Evolutionary conservation across 2,888 invertebrate species (phyloP), one percentile per base, ranked within the genome.

Genomic region (Mylabris sibirica): DNA sequence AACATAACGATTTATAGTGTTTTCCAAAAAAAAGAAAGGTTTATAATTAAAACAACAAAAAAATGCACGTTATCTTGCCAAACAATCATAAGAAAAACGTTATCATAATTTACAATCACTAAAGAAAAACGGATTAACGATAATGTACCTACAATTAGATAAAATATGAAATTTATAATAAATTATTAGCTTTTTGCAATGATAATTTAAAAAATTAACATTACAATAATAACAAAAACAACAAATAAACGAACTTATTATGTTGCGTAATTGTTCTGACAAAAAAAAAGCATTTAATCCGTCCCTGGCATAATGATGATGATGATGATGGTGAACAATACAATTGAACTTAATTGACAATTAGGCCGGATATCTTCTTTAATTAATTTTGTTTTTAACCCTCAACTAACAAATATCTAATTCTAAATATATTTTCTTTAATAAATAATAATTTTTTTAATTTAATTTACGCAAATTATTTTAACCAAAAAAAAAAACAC

Each of bases 41-140:
- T 30, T 30, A 30, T 30, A 30, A 30, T 30, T 30, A 20, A 49
- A 49, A 3, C 6, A 5, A 44, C 11, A 20, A 22, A 49, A 9
- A 49, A 22, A 22, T 20, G 11, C 20, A 49, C 20, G 49, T 49
- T 49, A 49, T 49, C 49, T 49, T 11, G 20, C 20, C 8, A 49
- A 49, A 20, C 22, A 49, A 49, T 49, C 20, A 30, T 30, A 5
- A 30, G 30, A 20, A 22, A 20, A 20, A 53, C 53, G 53, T 24
- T 53, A 53, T 53, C 53, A 53, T 53, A 24, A 53, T 53, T 53
- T 53, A 53, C 22, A 53, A 49, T 20, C 49, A 14, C 14, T 44
- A 44, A 17, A 24, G 9, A 49, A 49, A 49, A 49, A 2, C n/a
- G 20, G 49, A 49, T 49, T 49, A 49, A 44, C 6, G n/a, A 44